phyloP scores from a whole-genome alignment of 2,888 invertebrate species.

The Eilema depressum region DNA sequence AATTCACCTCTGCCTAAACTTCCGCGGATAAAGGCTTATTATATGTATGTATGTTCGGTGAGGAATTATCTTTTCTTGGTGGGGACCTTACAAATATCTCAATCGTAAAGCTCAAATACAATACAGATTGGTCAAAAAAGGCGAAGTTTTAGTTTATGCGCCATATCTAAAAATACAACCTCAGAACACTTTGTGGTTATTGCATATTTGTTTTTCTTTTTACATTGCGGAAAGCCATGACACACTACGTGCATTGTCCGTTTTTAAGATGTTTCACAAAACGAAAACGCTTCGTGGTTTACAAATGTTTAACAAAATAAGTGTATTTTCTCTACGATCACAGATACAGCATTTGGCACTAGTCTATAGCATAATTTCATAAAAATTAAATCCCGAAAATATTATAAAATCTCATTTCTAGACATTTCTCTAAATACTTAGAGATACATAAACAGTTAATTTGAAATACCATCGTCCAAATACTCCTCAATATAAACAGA shows the following conservation, averaged over 20 bases:
- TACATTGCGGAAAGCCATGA: background rate
- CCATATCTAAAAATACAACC: conserved; percentile 31
- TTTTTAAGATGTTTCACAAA: background rate
- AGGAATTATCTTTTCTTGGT: too few species aligned
- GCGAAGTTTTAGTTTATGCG: conserved; percentile 27
- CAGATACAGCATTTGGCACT: too few species aligned
- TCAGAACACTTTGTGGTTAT: conserved; percentile 47
- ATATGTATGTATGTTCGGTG: too few species aligned
- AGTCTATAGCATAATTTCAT: too few species aligned
- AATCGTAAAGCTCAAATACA: conserved; percentile 29
- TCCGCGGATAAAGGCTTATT: too few species aligned
- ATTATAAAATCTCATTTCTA: background rate
- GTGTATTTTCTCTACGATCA: too few species aligned
- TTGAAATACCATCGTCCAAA: background rate
- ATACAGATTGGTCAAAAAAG: conserved; percentile 39
- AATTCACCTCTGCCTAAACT: too few species aligned
- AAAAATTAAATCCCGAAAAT: background rate
- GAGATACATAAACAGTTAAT: background rate
- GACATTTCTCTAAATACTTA: background rate
- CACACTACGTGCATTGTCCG: background rate
- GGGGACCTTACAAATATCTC: too few species aligned
- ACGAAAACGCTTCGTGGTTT: too few species aligned
- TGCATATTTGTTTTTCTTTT: conserved; percentile 42
- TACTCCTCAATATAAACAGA: conserved; percentile 3
- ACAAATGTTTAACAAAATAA: too few species aligned